Percentiles rank a stretch among this genome's conserved stretches.
These are phyloP conservation scores for Zootermopsis nevadensis DNA, from an alignment of 2,888 invertebrate genomes.

Conservation along the genomic window DNA sequence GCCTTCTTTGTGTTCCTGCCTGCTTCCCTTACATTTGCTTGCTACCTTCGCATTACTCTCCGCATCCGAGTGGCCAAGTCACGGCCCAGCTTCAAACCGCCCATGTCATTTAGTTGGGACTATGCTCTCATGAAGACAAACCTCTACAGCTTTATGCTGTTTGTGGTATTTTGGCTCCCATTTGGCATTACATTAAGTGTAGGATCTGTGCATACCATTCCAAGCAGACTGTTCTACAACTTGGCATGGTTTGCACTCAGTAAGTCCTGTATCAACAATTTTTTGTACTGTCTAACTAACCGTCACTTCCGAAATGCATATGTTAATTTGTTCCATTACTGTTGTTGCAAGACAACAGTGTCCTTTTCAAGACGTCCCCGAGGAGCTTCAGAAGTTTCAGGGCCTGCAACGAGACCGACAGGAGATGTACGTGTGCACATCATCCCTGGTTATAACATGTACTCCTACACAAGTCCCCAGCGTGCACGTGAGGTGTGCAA, in stretches of 20 bases:
- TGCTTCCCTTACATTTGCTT: slow-evolving; percentile 62
- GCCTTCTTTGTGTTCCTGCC: slow-evolving; percentile 72
- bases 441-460: slow-evolving; percentile 76
- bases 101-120: slow-evolving; percentile 72
- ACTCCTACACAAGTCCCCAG: slow-evolving; percentile 72
- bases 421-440: slow-evolving; percentile 81
- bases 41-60: slow-evolving; percentile 66
- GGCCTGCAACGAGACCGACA: slow-evolving; percentile 65
- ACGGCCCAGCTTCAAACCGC: slow-evolving; percentile 72
- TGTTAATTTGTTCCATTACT: slow-evolving; percentile 80
- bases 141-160: slow-evolving; percentile 72
- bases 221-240: slow-evolving; percentile 72
- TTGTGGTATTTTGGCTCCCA: slow-evolving; percentile 75
- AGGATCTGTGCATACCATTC: slow-evolving; percentile 66
- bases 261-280: slow-evolving; percentile 75
- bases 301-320: slow-evolving; percentile 78
- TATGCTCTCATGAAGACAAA: slow-evolving; percentile 72
- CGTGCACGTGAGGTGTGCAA: slow-evolving; percentile 59
- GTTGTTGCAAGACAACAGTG: slow-evolving; percentile 81
- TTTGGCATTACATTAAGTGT: slow-evolving; percentile 72
- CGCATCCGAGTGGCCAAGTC: slow-evolving; percentile 67
- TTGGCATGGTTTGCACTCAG: slow-evolving; percentile 76
- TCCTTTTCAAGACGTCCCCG: slow-evolving; percentile 73
- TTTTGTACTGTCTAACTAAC: slow-evolving; percentile 74
- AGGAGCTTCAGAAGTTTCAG: slow-evolving; percentile 48